Evolutionary conservation across 1,140 invertebrate genomes (phyloP).

Genomic region (Dinoponera quadriceps): DNA sequence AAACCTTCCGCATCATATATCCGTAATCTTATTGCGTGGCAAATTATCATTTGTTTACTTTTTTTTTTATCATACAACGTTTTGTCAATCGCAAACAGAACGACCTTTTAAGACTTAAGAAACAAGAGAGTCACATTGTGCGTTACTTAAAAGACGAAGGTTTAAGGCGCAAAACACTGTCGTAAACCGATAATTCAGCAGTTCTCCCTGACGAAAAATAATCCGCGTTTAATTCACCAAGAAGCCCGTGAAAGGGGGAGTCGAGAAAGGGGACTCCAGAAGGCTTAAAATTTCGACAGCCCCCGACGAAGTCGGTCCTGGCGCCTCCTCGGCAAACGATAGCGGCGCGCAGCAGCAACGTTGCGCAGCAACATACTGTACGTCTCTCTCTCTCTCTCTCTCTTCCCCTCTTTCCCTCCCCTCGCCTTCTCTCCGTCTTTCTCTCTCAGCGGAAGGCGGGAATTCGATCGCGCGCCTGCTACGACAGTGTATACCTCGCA

Average conservation of each 20-base stretch:
- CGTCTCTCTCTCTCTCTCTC: conserved; percentile 2
- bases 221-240: neutral
- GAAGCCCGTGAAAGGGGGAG: neutral
- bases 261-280: neutral
- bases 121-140: no score
- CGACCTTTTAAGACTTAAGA: no score
- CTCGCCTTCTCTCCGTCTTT: conserved; percentile 15
- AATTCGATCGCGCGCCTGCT: conserved; percentile 75
- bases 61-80: no score
- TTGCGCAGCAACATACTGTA: conserved; percentile 18
- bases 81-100: no score
- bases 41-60: no score
- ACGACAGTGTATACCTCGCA: conserved; percentile 64
- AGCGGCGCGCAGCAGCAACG: conserved; percentile 31
- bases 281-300: neutral
- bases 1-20: no score
- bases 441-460: conserved; percentile 68
- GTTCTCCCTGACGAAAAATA: no score
- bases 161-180: no score
- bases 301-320: neutral
- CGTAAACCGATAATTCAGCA: no score
- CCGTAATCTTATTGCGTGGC: no score
- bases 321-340: conserved; percentile 24
- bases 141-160: no score
- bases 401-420: conserved; percentile 1